Percentiles rank a stretch among this genome's conserved stretches.
phyloP scores from a whole-genome alignment of 2,888 invertebrate species.

The Ochropacha duplaris region DNA sequence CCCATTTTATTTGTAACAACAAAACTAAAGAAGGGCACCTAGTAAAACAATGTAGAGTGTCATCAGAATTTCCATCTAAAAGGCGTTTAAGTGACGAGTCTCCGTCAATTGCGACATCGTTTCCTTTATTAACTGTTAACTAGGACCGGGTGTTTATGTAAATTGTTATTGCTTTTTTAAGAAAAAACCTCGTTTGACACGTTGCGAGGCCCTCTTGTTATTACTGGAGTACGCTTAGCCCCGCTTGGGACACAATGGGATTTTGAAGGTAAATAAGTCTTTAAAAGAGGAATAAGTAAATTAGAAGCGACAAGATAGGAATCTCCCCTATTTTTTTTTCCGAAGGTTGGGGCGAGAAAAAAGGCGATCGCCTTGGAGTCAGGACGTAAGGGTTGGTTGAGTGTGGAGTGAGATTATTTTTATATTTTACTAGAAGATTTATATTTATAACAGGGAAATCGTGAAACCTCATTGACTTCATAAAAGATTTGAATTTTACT shows the following conservation, averaged over 20 bases:
- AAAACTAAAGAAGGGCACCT: slow-evolving; percentile 43
- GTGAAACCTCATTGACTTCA: not conserved
- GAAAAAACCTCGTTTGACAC: slow-evolving; percentile 78
- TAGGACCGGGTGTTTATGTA: slow-evolving; percentile 81
- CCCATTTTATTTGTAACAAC: slow-evolving; percentile 21
- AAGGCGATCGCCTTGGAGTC: slow-evolving; percentile 76
- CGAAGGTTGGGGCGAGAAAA: slow-evolving; percentile 73
- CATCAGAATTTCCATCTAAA: slow-evolving; percentile 76
- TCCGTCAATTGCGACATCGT: slow-evolving; percentile 77
- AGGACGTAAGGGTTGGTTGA: slow-evolving; percentile 41
- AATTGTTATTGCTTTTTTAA: slow-evolving; percentile 83
- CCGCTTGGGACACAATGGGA: slow-evolving; percentile 79
- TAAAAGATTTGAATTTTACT: not conserved
- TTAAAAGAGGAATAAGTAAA: slow-evolving; percentile 90
- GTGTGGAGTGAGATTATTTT: slow-evolving; percentile 43
- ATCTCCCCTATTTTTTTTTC: slow-evolving; percentile 86
- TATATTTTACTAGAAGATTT: not conserved
- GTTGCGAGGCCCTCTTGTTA: slow-evolving; percentile 71
- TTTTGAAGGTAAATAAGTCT: slow-evolving; percentile 88
- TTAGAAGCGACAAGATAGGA: slow-evolving; percentile 90
- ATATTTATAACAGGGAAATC: no score
- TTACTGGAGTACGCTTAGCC: slow-evolving; percentile 64
- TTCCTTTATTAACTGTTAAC: slow-evolving; percentile 82
- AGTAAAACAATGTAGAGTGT: slow-evolving; percentile 75
- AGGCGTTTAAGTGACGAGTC: slow-evolving; percentile 67